Percentiles rank a stretch among this genome's conserved stretches.
Conservation (phyloP, 2,888 invertebrate species). For the Acanthopleura granulata region DNA sequence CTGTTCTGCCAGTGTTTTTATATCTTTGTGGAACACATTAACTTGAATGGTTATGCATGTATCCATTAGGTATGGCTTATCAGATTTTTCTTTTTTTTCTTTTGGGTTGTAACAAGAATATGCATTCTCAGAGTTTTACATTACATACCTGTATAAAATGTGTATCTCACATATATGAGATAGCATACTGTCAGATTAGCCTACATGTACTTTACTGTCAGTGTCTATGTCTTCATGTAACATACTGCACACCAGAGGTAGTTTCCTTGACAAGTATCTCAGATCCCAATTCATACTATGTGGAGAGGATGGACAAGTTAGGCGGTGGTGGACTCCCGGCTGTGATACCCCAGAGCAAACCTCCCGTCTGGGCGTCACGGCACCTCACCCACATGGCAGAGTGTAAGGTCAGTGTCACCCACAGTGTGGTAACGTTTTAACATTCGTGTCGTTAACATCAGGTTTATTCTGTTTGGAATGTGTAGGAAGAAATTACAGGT, state of each 20-base stretch:
- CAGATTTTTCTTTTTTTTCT: background rate
- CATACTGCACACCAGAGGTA: too few species aligned
- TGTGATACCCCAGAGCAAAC: constrained; percentile 21
- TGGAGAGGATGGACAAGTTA: constrained; percentile 39
- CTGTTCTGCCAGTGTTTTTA: background rate
- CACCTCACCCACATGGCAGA: constrained; percentile 45
- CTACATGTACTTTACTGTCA: too few species aligned
- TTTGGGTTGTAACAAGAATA: too few species aligned
- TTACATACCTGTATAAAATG: too few species aligned
- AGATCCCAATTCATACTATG: constrained; percentile 62
- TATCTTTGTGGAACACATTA: background rate
- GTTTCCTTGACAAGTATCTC: background rate
- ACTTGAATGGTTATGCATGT: too few species aligned
- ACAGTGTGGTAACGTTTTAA: background rate
- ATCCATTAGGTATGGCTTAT: background rate
- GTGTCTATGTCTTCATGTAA: too few species aligned
- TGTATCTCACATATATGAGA: too few species aligned
- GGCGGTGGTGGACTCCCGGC: background rate
- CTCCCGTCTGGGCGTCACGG: constrained; percentile 46
- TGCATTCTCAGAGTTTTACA: too few species aligned
- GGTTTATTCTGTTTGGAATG: too few species aligned
- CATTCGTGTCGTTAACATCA: too few species aligned
- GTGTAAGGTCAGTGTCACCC: constrained; percentile 47
- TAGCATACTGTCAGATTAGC: too few species aligned
- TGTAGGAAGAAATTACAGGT: too few species aligned